Evolutionary conservation across 2,797 vertebrate species (phyloP).

Genomic region (Galago senegalensis): DNA sequence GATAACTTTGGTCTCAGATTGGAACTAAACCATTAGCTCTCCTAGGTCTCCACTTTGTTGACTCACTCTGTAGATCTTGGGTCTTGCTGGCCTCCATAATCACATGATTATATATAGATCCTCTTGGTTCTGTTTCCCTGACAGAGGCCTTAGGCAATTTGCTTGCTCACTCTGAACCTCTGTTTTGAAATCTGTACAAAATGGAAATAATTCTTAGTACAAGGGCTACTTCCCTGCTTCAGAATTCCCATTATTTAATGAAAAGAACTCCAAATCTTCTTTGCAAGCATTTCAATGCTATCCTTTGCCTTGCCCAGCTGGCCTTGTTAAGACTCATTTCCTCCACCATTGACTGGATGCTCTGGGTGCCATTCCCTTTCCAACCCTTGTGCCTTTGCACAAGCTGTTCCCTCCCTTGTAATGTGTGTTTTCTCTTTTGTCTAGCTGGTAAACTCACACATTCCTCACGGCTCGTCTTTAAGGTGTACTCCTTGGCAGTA

Average conservation of each 20-base stretch:
- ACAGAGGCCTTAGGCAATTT: slow-evolving; percentile 32
- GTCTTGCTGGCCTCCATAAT: not conserved
- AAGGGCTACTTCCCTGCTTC: slow-evolving; percentile 36
- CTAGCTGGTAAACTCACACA: not conserved
- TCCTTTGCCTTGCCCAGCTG: not conserved
- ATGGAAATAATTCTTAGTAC: slow-evolving; percentile 29
- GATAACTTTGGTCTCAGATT: not conserved
- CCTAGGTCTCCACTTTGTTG: not conserved
- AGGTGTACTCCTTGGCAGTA: not conserved
- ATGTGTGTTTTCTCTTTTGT: not conserved
- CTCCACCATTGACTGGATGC: not conserved
- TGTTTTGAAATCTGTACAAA: slow-evolving; percentile 58
- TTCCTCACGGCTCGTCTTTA: not conserved
- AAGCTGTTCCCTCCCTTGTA: not conserved
- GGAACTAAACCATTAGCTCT: not conserved
- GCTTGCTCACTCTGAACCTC: slow-evolving; percentile 28
- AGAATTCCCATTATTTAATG: slow-evolving; percentile 27
- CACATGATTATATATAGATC: not conserved
- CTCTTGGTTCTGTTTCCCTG: slow-evolving; percentile 28
- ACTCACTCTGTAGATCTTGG: not conserved
- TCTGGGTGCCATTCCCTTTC: not conserved
- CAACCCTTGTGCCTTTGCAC: not conserved
- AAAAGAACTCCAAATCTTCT: not conserved
- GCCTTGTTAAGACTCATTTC: not conserved
- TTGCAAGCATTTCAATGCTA: not conserved